Evolutionary conservation across 2,888 invertebrate genomes (phyloP).

Genomic region (Brenthis ino): DNA sequence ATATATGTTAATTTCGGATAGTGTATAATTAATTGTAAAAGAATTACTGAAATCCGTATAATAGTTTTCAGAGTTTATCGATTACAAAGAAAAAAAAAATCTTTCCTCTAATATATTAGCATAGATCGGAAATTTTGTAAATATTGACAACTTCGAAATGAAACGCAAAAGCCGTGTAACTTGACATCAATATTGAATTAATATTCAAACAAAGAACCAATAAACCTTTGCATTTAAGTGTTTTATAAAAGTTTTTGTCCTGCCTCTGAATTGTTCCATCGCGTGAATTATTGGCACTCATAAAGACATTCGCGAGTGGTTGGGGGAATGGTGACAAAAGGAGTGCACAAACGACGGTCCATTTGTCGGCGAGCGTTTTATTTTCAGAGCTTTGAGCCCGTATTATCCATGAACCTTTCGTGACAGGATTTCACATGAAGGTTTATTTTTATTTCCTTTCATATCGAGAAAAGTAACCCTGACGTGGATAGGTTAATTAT

Average conservation of each 20-base stretch:
- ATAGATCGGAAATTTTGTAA: not conserved
- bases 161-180: constrained; percentile 7
- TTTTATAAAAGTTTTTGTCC: constrained; percentile 35
- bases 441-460: constrained; percentile 31
- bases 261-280: constrained; percentile 30
- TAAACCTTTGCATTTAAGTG: constrained; percentile 35
- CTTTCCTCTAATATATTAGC: not conserved
- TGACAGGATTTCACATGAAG: constrained; percentile 30
- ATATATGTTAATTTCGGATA: too few species aligned
- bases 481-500: constrained; percentile 36
- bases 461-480: constrained; percentile 25
- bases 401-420: constrained; percentile 26
- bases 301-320: constrained; percentile 45
- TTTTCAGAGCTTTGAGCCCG: constrained; percentile 36
- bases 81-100: too few species aligned
- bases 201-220: constrained; percentile 19
- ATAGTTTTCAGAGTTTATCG: too few species aligned
- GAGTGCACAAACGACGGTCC: constrained; percentile 48
- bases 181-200: constrained; percentile 27
- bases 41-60: too few species aligned
- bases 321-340: constrained; percentile 43
- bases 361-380: constrained; percentile 50
- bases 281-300: constrained; percentile 41
- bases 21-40: too few species aligned
- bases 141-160: not conserved